Evolutionary conservation across 1,140 invertebrate species (phyloP).

Genomic region (Oncopeltus fasciatus): DNA sequence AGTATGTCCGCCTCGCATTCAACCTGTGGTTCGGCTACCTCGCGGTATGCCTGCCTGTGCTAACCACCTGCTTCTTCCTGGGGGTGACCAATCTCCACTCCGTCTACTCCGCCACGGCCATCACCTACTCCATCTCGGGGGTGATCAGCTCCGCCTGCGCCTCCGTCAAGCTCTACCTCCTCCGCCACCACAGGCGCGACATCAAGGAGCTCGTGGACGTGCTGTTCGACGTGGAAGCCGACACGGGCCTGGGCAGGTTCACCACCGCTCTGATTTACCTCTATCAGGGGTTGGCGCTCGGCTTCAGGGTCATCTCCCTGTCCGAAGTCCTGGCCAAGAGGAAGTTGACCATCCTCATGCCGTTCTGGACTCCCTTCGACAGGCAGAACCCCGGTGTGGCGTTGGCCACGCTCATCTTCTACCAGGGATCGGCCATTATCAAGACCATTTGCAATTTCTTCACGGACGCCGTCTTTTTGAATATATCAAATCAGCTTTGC

Average conservation of each 20-base stretch:
- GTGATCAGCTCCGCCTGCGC: background rate
- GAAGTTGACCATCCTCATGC: background rate
- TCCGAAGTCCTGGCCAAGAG: background rate
- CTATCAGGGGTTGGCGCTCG: background rate
- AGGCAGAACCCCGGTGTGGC: background rate
- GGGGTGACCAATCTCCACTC: background rate
- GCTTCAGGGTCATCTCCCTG: background rate
- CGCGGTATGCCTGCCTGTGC: background rate
- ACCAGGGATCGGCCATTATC: background rate
- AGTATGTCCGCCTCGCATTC: background rate
- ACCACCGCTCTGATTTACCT: background rate
- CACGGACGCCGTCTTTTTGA: background rate
- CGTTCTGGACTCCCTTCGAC: conserved; percentile 1
- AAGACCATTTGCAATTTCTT: conserved; percentile 4
- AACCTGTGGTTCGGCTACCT: background rate
- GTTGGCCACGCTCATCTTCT: background rate
- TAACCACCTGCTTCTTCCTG: background rate
- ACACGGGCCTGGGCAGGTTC: background rate
- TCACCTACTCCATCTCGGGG: background rate
- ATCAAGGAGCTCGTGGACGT: background rate
- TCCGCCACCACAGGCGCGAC: background rate
- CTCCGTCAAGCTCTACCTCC: background rate
- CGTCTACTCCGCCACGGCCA: background rate
- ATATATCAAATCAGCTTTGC: background rate
- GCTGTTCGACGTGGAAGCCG: background rate